These are phyloP conservation scores for Cheilosia impressa DNA, from an alignment of 2,888 invertebrate species.

Conservation along the genomic window DNA sequence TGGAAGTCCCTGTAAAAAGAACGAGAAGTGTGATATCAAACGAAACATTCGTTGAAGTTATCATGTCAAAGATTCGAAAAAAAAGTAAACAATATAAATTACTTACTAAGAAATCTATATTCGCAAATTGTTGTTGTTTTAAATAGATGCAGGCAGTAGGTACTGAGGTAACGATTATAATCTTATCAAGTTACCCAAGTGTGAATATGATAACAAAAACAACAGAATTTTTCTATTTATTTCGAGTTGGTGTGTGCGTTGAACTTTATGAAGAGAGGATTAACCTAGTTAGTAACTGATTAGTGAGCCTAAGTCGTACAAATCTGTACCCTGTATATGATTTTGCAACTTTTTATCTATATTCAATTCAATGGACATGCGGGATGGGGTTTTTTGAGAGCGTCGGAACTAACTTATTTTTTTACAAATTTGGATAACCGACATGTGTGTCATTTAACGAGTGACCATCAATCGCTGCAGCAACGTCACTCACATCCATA, in stretches of 20 bases:
- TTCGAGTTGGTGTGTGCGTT: too few species aligned
- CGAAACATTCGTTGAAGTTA: conserved; percentile 25
- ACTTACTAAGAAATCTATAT: not conserved
- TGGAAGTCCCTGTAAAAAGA: conserved; percentile 35
- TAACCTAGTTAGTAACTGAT: not conserved
- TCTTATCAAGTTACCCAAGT: conserved; percentile 25
- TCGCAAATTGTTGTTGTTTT: conserved; percentile 14
- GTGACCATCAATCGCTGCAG: too few species aligned
- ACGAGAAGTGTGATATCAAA: conserved; percentile 25
- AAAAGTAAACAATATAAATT: conserved; percentile 10
- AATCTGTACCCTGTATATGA: too few species aligned
- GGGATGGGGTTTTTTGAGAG: too few species aligned
- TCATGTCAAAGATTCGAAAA: conserved; percentile 4
- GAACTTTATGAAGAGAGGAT: not conserved
- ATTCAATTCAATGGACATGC: too few species aligned
- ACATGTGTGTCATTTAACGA: too few species aligned
- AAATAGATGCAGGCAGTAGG: not conserved
- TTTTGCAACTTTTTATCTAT: too few species aligned
- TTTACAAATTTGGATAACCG: too few species aligned
- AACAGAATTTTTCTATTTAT: not conserved
- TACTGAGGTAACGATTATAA: conserved; percentile 25
- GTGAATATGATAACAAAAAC: not conserved
- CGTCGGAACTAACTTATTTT: too few species aligned
- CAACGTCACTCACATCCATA: too few species aligned
- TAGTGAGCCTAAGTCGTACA: too few species aligned